Evolutionary conservation across 2,797 vertebrate genomes (phyloP), one percentile per base, ranked within the genome.

Genomic region (Okamejei kenojei): DNA sequence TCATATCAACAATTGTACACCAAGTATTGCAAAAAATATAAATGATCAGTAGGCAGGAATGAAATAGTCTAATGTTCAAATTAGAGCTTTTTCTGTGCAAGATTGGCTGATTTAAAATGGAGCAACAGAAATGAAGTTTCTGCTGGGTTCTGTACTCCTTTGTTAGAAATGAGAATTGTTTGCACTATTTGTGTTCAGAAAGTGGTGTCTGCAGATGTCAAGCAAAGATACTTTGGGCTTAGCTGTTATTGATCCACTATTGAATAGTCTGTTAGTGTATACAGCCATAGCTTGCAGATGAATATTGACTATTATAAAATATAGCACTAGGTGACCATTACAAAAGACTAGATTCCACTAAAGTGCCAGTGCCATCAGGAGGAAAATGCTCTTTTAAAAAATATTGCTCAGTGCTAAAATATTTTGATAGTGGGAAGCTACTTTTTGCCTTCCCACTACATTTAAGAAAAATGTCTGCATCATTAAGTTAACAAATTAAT

Each of bases 181-280:
- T 65, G 82, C 54, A 61, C 54, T 7, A 86, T 88, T 88, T 15
- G 61, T 88, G 63, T 88, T 68, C 35, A n/a, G 84, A 19, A 65
- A 17, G 63, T 32, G n/a, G 61, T 19, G 11, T 68, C 15, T 88
- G n/a, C 8, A 21, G 32, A 35, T 68, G 61, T 88, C 84, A 35
- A 63, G 15, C 61, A 68, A 86, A 29, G 81, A 84, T 86, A 86
- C 65, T 63, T 86, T 86, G 26, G 29, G n/a, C n/a, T 68, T 88
- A 88, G 1, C n/a, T 88, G n/a, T 68, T n/a, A 68, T 35, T 32
- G n/a, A 35, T 13, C 11, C n/a, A 78, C 77, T 17, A 5, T 38
- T 35, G 15, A 79, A 19, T 78, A 35, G n/a, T 78, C 77, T 78
- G n/a, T 5, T 17, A 38, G 15, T 35, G 38, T 19, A 13, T 17